These are phyloP conservation scores for Psix sp. DNA, from an alignment of 1,140 invertebrate genomes.

Conservation along the genomic window DNA sequence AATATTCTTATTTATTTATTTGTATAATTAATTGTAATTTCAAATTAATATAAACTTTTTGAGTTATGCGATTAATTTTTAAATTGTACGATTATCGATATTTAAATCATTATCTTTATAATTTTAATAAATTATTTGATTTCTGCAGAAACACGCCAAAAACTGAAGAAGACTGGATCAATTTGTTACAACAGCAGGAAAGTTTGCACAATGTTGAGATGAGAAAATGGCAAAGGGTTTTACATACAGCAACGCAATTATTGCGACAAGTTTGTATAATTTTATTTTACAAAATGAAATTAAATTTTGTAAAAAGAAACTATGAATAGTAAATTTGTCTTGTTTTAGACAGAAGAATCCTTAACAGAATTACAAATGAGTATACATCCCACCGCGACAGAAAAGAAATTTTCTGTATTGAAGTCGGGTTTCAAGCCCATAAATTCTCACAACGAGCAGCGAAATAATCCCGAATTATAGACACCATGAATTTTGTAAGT, in stretches of 20 bases:
- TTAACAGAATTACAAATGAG: slow-evolving; percentile 81
- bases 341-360: slow-evolving; percentile 81
- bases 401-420: slow-evolving; percentile 76
- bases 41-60: too few species aligned
- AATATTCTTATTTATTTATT: too few species aligned
- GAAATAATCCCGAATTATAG: slow-evolving; percentile 67
- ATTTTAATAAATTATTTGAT: too few species aligned
- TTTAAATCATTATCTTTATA: too few species aligned
- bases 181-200: slow-evolving; percentile 85
- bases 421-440: slow-evolving; percentile 70
- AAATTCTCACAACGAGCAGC: slow-evolving; percentile 65
- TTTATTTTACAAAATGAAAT: slow-evolving; percentile 24
- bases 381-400: slow-evolving; percentile 80
- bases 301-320: slow-evolving; percentile 13
- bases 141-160: slow-evolving; percentile 77
- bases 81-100: too few species aligned
- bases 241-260: slow-evolving; percentile 81
- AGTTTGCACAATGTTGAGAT: slow-evolving; percentile 85
- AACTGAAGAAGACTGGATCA: slow-evolving; percentile 86
- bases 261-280: slow-evolving; percentile 79
- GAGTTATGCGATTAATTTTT: too few species aligned
- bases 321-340: slow-evolving; percentile 1
- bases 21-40: too few species aligned
- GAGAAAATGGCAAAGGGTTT: slow-evolving; percentile 85
- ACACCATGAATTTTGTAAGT: slow-evolving; percentile 56